Percentiles rank a stretch among this genome's conserved stretches.
Evolutionary conservation across 2,113 vertebrate genomes (phyloP).

Genomic region (Monopterus albus): DNA sequence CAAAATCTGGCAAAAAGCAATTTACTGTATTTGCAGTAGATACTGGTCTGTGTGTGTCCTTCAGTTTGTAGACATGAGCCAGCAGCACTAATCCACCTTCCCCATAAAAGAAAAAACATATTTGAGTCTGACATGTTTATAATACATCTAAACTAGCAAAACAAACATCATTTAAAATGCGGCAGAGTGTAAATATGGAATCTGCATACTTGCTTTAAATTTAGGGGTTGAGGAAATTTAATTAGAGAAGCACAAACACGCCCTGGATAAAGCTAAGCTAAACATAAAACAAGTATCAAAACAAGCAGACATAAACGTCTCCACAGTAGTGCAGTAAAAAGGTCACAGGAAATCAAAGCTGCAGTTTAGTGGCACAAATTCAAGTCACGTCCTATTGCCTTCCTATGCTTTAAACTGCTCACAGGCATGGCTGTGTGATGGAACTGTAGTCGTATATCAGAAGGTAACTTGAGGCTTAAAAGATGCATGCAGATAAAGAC

Average conservation of each 20-base stretch:
- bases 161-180: slow-evolving; percentile 59
- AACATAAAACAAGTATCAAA: slow-evolving; percentile 59
- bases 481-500: too few relatives aligned
- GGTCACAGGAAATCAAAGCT: slow-evolving; percentile 61
- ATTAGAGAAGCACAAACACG: slow-evolving; percentile 47
- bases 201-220: slow-evolving; percentile 47
- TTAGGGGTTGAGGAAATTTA: slow-evolving; percentile 51
- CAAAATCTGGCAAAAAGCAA: slow-evolving; percentile 52
- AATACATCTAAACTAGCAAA: slow-evolving; percentile 54
- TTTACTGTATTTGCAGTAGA: slow-evolving; percentile 48
- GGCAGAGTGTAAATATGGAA: slow-evolving; percentile 54
- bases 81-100: slow-evolving; percentile 27
- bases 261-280: slow-evolving; percentile 27
- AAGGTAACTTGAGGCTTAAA: too few relatives aligned
- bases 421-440: background rate
- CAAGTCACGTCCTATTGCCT: too few relatives aligned
- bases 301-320: slow-evolving; percentile 37
- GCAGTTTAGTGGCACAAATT: slow-evolving; percentile 39
- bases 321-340: slow-evolving; percentile 37
- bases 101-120: slow-evolving; percentile 37
- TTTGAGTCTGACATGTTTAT: slow-evolving; percentile 66
- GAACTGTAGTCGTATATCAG: slow-evolving; percentile 1
- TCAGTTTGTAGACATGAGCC: slow-evolving; percentile 36
- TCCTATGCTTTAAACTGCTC: background rate
- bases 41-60: background rate